These are phyloP conservation scores for Listronotus oregonensis DNA, from an alignment of 1,140 invertebrate species.

Conservation along the genomic window DNA sequence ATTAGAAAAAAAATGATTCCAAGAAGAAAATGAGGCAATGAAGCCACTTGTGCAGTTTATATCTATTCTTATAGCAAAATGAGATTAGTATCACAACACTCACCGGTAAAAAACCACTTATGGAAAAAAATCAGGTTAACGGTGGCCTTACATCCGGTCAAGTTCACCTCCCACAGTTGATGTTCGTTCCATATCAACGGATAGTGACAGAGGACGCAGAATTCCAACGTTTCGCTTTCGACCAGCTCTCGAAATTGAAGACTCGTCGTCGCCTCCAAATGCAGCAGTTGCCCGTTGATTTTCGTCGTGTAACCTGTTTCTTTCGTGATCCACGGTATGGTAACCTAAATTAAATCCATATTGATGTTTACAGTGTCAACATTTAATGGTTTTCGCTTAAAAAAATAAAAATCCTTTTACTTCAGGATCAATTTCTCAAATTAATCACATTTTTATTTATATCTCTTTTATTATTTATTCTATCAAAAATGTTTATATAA, in stretches of 20 bases:
- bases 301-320: slow-evolving; percentile 84
- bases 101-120: slow-evolving; percentile 92
- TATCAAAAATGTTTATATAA: too few species aligned
- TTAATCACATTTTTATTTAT: too few species aligned
- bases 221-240: slow-evolving; percentile 94
- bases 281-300: slow-evolving; percentile 89
- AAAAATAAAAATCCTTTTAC: neutral
- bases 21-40: too few species aligned
- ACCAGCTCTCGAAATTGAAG: slow-evolving; percentile 88
- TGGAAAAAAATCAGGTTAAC: slow-evolving; percentile 91
- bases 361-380: slow-evolving; percentile 3
- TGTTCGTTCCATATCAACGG: slow-evolving; percentile 93
- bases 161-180: slow-evolving; percentile 87
- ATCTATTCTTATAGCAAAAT: too few species aligned
- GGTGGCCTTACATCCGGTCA: slow-evolving; percentile 93
- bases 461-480: too few species aligned
- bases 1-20: too few species aligned
- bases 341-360: slow-evolving; percentile 89
- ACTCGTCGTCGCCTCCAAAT: slow-evolving; percentile 93
- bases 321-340: slow-evolving; percentile 90
- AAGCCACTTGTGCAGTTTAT: too few species aligned
- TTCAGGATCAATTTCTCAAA: too few species aligned
- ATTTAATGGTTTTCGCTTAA: neutral
- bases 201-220: slow-evolving; percentile 85
- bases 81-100: too few species aligned